A percentile compares a stretch with the other conserved stretches of the same genome.
Evolutionary conservation across 2,113 vertebrate genomes (phyloP).

Genomic region (Charina bottae): DNA sequence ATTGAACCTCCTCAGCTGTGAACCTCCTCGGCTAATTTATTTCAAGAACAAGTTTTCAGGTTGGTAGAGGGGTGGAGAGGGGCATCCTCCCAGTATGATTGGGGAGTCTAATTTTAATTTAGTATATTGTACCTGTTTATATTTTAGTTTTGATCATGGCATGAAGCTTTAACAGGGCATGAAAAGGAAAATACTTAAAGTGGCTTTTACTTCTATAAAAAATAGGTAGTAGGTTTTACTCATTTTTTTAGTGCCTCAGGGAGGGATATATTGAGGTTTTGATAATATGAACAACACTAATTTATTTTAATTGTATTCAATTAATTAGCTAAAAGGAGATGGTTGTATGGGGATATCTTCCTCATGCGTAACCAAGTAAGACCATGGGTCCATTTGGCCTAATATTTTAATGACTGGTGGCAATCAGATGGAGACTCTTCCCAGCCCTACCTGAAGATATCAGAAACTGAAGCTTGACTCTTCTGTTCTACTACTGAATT

Average conservation of each 20-base stretch:
- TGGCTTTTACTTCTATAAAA: background rate
- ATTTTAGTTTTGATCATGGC: background rate
- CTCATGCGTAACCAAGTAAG: background rate
- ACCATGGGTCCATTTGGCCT: background rate
- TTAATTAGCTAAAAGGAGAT: background rate
- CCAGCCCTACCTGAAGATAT: background rate
- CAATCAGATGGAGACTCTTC: background rate
- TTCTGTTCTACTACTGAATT: background rate
- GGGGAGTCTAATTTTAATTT: background rate
- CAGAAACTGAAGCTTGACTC: background rate
- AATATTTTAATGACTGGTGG: background rate
- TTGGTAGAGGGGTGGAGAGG: slow-evolving; percentile 51
- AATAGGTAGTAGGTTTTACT: slow-evolving; percentile 1
- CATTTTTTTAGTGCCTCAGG: background rate
- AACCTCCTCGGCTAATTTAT: slow-evolving; percentile 90
- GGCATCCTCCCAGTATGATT: background rate
- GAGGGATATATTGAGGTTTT: background rate
- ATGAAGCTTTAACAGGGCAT: too few relatives aligned
- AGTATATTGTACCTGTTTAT: too few relatives aligned
- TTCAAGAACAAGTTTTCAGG: slow-evolving; percentile 89
- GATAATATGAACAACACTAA: background rate
- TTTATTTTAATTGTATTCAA: background rate
- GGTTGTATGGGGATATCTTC: background rate
- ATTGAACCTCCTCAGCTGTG: slow-evolving; percentile 88
- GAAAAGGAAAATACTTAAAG: background rate